These are phyloP conservation scores for Mionectes macconnelli DNA, from an alignment of 2,113 vertebrate species.

Conservation along the genomic window DNA sequence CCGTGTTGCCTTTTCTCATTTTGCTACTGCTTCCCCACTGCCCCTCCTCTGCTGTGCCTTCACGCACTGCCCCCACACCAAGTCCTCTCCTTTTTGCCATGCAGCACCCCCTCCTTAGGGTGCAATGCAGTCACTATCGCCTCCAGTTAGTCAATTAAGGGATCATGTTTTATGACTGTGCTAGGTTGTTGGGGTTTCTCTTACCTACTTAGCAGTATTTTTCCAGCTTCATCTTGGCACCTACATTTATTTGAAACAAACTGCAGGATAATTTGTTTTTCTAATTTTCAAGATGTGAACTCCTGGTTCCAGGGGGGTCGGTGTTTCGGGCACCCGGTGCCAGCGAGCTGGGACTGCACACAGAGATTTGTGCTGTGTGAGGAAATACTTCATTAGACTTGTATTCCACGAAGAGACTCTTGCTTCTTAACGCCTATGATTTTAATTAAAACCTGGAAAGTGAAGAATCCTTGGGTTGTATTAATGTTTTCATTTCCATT, in stretches of 20 bases:
- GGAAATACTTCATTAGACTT: constrained; percentile 80
- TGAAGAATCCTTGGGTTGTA: constrained; percentile 79
- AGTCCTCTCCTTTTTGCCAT: not conserved
- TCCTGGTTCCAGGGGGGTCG: constrained; percentile 23
- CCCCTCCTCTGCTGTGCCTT: not conserved
- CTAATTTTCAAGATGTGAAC: constrained; percentile 60
- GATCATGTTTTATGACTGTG: constrained; percentile 15
- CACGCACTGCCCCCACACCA: not conserved
- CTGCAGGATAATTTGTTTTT: constrained; percentile 69
- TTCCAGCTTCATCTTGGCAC: constrained; percentile 42
- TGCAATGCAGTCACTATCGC: not conserved
- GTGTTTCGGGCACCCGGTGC: constrained; percentile 38
- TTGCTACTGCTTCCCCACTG: not conserved
- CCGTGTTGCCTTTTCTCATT: not conserved
- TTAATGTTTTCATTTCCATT: constrained; percentile 83
- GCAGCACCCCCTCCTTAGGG: not conserved
- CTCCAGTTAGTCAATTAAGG: constrained; percentile 56
- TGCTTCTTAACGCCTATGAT: constrained; percentile 78
- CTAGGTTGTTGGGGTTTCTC: not conserved
- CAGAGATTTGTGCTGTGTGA: constrained; percentile 68
- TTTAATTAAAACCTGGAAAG: constrained; percentile 85
- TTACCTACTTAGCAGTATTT: constrained; percentile 41
- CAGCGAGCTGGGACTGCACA: constrained; percentile 60
- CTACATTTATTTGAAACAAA: constrained; percentile 65
- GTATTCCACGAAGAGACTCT: constrained; percentile 77